Conservation (phyloP, 2,797 vertebrate species). For the Salmo trutta region DNA sequence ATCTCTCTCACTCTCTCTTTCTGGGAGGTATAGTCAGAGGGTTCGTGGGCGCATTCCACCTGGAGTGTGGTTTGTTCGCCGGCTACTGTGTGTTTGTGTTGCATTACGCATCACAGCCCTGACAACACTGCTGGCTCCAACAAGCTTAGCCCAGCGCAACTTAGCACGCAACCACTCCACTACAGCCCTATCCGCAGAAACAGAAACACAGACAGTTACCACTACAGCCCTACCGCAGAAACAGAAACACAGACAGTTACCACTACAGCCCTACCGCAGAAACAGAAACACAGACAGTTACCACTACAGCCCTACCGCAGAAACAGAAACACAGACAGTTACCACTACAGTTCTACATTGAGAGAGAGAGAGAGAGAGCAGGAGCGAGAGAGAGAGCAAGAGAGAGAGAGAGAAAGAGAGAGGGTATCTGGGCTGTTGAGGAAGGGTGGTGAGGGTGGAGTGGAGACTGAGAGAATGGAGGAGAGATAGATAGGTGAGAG, state of each 20-base stretch:
- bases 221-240: neutral
- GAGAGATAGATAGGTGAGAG: neutral
- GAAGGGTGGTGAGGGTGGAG: too few species aligned
- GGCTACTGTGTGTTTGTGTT: conserved; percentile 67
- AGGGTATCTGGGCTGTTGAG: too few species aligned
- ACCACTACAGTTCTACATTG: neutral
- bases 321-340: neutral
- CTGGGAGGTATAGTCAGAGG: conserved; percentile 17
- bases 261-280: neutral
- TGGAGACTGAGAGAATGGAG: too few species aligned
- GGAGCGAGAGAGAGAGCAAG: neutral
- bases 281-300: neutral
- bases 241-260: neutral
- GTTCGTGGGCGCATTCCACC: conserved; percentile 56
- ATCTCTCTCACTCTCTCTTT: conserved; percentile 8
- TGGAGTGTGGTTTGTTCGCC: too few species aligned
- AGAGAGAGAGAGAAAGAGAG: neutral
- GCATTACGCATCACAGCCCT: conserved; percentile 65
- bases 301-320: neutral
- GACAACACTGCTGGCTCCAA: conserved; percentile 71
- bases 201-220: too few species aligned
- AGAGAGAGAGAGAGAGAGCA: neutral
- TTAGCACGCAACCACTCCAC: conserved; percentile 25
- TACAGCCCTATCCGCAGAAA: neutral
- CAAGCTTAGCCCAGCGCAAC: conserved; percentile 67